Evolutionary conservation across 2,113 vertebrate species (phyloP), one percentile per base, ranked within the genome.

Genomic region (Anarrhichthys ocellatus): DNA sequence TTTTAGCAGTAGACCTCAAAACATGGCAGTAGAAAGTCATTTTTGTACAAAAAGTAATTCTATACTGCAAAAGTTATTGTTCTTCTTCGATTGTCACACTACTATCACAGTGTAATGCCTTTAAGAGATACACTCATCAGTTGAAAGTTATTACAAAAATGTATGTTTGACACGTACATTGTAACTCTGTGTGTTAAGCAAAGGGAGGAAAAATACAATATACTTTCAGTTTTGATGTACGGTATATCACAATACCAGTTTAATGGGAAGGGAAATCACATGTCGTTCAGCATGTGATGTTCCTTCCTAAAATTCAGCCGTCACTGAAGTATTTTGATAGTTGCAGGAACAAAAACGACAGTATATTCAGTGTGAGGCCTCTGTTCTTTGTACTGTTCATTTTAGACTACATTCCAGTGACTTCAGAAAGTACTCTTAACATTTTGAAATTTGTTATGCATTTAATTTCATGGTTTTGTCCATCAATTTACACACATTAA

Each of bases 11-110:
- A 62, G 52, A 62, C 29, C 6, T 65, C 38, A 64, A 20, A 67
- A 74, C 27, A 36, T 54, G 64, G 48, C 56, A 61, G 68, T 67
- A 76, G 81, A 59, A 70, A 48, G 38, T 69, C 2, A 6, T 15
- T 65, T 76, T 79, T 81, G 50, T 74, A 63, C 24, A 63, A 71
- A 75, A 68, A n/a, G 24, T 80, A n/a, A 48, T 54, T 42, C 73
- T 62, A 29, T 27, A 56, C 32, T 73, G 13, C 34, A 22, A 3
- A 68, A 56, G 11, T 48, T 15, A 6, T 11, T 40, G 20, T 5
- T 67, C 10, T 44, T 62, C 15, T 67, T 32, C 54, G n/a, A 44
- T 62, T 24, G 27, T 42, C 27, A 17, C 54, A 66, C 58, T 65
- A 71, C 32, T 22, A 22, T 52, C 46, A 24, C 44, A 73, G 68